Evolutionary conservation across 92 coral and sea anemone genomes (phyloP).

Genomic region (Scolanthus callimorphus): DNA sequence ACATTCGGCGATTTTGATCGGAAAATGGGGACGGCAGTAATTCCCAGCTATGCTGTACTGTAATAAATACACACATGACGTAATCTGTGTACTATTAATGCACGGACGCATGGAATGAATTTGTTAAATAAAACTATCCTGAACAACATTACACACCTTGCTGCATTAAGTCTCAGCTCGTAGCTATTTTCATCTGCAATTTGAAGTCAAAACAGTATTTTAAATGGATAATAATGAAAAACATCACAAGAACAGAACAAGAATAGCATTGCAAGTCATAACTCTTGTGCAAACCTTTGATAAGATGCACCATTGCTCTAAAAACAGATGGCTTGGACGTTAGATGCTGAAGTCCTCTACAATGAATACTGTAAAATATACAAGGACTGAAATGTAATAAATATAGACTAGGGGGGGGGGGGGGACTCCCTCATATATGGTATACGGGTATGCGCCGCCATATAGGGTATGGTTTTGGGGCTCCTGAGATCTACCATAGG

Average conservation of each 20-base stretch:
- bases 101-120: too few species aligned
- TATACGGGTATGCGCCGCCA: too few species aligned
- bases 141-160: slow-evolving; percentile 63
- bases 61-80: too few species aligned
- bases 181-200: slow-evolving; percentile 81
- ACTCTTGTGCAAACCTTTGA: too few species aligned
- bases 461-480: too few species aligned
- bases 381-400: neutral
- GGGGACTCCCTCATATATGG: too few species aligned
- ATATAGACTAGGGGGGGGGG: neutral
- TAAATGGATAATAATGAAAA: neutral
- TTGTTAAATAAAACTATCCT: too few species aligned
- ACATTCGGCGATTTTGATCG: too few species aligned
- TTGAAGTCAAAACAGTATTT: slow-evolving; percentile 8
- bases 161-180: slow-evolving; percentile 71
- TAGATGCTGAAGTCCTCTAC: slow-evolving; percentile 45
- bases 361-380: slow-evolving; percentile 37
- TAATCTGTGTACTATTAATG: too few species aligned
- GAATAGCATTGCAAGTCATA: neutral
- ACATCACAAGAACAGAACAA: neutral
- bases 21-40: too few species aligned
- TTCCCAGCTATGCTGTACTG: too few species aligned
- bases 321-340: slow-evolving; percentile 31
- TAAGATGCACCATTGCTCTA: slow-evolving; percentile 19
- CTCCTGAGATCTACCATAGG: too few species aligned